A percentile compares a stretch with the other conserved stretches of the same genome.
Conservation (phyloP, 2,888 invertebrate species). For the Hydrotaea diabolus region DNA sequence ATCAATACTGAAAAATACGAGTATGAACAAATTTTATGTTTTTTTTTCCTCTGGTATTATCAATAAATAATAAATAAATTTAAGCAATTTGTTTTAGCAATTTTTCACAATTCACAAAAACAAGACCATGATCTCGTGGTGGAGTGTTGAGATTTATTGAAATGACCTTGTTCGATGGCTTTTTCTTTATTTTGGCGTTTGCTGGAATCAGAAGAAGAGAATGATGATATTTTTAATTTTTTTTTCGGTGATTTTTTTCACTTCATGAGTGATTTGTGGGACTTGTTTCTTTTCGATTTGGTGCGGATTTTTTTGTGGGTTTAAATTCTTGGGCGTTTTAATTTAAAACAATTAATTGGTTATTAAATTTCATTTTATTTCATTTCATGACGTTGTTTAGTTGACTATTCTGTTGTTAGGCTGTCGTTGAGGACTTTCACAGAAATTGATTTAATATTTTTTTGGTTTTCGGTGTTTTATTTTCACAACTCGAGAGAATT, state of each 20-base stretch:
- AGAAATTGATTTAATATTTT: neutral
- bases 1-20: neutral
- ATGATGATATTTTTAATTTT: neutral
- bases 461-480: no score
- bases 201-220: slow-evolving; percentile 25
- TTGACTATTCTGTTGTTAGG: neutral
- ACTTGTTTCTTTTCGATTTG: neutral
- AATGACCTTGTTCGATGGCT: slow-evolving; percentile 56
- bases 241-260: slow-evolving; percentile 3
- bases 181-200: no score
- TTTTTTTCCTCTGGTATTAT: neutral
- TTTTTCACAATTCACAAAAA: slow-evolving; percentile 10
- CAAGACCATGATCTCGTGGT: neutral
- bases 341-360: slow-evolving; percentile 61
- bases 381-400: slow-evolving; percentile 6
- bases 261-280: neutral
- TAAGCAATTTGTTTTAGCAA: neutral
- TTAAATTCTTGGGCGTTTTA: slow-evolving; percentile 30
- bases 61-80: neutral
- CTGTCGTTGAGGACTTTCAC: neutral
- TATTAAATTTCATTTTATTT: slow-evolving; percentile 43
- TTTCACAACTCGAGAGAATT: neutral
- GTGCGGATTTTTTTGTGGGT: no score
- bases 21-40: neutral
- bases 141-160: slow-evolving; percentile 52